A percentile compares a stretch with the other conserved stretches of the same genome.
Evolutionary conservation across 2,888 invertebrate species (phyloP).

Genomic region (Clistopyga incitator): DNA sequence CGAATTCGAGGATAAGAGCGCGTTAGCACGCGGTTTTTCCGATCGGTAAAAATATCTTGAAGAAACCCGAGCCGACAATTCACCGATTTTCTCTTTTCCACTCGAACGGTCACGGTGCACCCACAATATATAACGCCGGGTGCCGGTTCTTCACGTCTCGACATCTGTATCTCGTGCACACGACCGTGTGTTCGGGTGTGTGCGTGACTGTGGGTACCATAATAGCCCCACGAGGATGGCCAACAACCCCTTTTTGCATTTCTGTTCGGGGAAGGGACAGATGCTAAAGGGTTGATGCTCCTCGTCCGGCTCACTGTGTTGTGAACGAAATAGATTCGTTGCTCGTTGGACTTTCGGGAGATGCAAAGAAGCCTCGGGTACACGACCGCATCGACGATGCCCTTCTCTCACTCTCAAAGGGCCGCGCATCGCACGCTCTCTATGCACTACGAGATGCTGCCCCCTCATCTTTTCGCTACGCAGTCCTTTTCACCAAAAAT

Average conservation of each 20-base stretch:
- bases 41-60: conserved; percentile 60
- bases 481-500: conserved; percentile 66
- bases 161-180: conserved; percentile 76
- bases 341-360: conserved; percentile 65
- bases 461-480: conserved; percentile 59
- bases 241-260: conserved; percentile 74
- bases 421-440: conserved; percentile 10
- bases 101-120: conserved; percentile 73
- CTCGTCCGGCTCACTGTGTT: conserved; percentile 46
- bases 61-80: conserved; percentile 64
- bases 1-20: conserved; percentile 39
- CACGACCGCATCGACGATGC: conserved; percentile 53
- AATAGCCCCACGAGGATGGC: conserved; percentile 57
- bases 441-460: conserved; percentile 19
- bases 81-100: conserved; percentile 76
- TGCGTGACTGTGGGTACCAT: conserved; percentile 29
- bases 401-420: conserved; percentile 63
- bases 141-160: conserved; percentile 61
- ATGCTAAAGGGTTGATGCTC: conserved; percentile 68
- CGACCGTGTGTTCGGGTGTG: conserved; percentile 29
- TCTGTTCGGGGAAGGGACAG: conserved; percentile 59
- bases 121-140: conserved; percentile 27
- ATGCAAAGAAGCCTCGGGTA: conserved; percentile 73
- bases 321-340: conserved; percentile 37
- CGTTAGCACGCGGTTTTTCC: conserved; percentile 41